Evolutionary conservation across 37 sponge, comb jelly and placozoan genomes (phyloP).

Genomic region (Ianthella basta): DNA sequence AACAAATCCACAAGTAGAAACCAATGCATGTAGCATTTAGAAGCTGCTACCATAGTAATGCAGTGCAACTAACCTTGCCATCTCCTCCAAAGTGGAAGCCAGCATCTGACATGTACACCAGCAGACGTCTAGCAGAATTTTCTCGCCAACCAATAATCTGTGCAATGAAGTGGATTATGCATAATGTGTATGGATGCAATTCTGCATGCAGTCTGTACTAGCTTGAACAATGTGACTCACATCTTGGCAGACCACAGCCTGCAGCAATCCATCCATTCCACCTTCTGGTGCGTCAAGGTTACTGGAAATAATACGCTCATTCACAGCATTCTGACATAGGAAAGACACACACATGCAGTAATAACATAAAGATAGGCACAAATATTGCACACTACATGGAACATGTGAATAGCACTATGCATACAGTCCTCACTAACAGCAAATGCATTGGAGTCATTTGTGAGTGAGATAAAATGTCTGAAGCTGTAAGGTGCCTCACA

Average conservation of each 20-base stretch:
- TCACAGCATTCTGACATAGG: slow-evolving; percentile 45
- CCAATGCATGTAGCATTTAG: no score
- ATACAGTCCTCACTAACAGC: slow-evolving; percentile 31
- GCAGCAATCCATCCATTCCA: slow-evolving; percentile 90
- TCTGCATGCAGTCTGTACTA: not conserved
- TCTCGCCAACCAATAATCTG: slow-evolving; percentile 93
- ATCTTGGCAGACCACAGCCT: slow-evolving; percentile 73
- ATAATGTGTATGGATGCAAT: not conserved
- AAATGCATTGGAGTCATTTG: slow-evolving; percentile 16
- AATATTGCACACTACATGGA: no score
- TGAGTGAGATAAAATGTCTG: slow-evolving; percentile 51
- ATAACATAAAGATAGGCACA: no score
- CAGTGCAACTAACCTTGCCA: slow-evolving; percentile 73
- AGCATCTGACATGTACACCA: slow-evolving; percentile 89
- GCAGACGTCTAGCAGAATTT: slow-evolving; percentile 71
- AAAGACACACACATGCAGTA: no score
- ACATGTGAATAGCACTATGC: no score
- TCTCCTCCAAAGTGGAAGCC: slow-evolving; percentile 94
- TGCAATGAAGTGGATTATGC: not conserved
- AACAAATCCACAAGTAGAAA: no score
- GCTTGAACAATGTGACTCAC: no score
- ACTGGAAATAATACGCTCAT: slow-evolving; percentile 64
- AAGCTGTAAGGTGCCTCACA: slow-evolving; percentile 47
- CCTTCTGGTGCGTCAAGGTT: slow-evolving; percentile 91
- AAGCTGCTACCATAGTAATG: no score